These are phyloP conservation scores for Agrenia bidenticulata DNA, from an alignment of 2,888 invertebrate genomes.

Conservation along the genomic window DNA sequence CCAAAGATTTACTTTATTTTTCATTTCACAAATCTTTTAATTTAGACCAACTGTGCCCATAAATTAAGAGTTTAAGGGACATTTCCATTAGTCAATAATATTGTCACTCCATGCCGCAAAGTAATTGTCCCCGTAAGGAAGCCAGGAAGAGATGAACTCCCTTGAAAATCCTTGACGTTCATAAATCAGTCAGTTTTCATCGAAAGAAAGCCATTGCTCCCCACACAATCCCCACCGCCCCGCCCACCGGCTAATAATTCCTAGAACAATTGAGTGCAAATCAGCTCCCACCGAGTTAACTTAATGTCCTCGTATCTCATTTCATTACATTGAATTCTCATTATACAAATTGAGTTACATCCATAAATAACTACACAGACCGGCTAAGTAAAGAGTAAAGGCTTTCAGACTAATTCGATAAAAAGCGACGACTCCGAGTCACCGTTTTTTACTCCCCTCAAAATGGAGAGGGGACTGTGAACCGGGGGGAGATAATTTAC, in stretches of 20 bases:
- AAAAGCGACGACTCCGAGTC: conserved; percentile 8
- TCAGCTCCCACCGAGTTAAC: conserved; percentile 2
- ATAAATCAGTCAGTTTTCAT: conserved; percentile 21
- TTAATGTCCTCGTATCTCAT: conserved; percentile 20
- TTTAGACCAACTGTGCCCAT: not conserved
- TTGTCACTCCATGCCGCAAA: conserved; percentile 15
- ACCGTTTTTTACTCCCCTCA: conserved; percentile 10
- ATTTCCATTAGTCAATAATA: no score
- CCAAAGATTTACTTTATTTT: no score
- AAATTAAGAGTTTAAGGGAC: conserved; percentile 1
- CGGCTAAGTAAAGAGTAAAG: conserved; percentile 6
- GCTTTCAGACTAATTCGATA: conserved; percentile 23
- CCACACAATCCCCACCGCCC: not conserved
- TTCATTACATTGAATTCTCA: conserved; percentile 25
- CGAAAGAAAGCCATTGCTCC: conserved; percentile 1
- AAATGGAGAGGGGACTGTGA: not conserved
- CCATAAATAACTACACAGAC: conserved; percentile 20
- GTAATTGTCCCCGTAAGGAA: conserved; percentile 9
- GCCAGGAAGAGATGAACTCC: not conserved
- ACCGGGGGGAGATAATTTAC: conserved; percentile 20
- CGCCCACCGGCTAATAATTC: conserved; percentile 11
- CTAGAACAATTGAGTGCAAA: conserved; percentile 20
- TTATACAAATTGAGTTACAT: conserved; percentile 21
- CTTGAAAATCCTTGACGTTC: not conserved
- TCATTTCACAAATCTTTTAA: no score